Base-by-base conservation (phyloP, 2,888 invertebrate species). In the Agonopterix subpropinquella region DNA sequence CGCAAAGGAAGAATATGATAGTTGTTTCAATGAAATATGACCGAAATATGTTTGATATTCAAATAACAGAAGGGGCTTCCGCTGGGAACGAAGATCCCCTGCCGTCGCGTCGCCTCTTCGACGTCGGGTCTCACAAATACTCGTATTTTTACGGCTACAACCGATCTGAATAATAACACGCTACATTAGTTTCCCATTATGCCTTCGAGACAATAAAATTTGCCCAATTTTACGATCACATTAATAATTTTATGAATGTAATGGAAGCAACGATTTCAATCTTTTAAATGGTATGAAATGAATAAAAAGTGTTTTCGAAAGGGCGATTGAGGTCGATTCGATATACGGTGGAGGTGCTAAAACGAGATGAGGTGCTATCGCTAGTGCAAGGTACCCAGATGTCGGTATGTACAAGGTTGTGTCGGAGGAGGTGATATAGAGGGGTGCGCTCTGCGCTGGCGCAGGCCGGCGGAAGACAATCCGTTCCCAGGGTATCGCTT, bases 231-330 rank as follows among this genome's bases (percentile, higher is more conserved):
- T 88, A 88, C 83, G 88, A 88, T 81, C 84, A 67, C 88, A 88
- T 88, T 84, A 88, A 88, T 88, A 88, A 87, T 88, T 88, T 88
- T 88, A 87, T 87, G 87, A 88, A 88, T 86, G 84, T 84, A 80
- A 82, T 86, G 84, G 85, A 80, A 82, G 84, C 86, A 81, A 82
- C 81, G 73, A 77, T 69, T 80, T 83, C 77, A 74, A 82, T 77
- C 74, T 77, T 73, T 80, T 75, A 70, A 77, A 80, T 76, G 74
- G 70, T 73, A 73, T 73, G 80, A 77, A 79, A 79, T 78, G 76
- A 80, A 83, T 78, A 82, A 81, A 79, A 80, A 70, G 68, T 70
- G 62, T 70, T 67, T 67, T 67, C 65, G 64, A 69, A 59, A 64
- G 73, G 76, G 67, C 70, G 72, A 77, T 72, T 64, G 79, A 75